A percentile compares a stretch with the other conserved stretches of the same genome.
Conservation (phyloP, 2,113 vertebrate species). For the Notarius quadriscutis region DNA sequence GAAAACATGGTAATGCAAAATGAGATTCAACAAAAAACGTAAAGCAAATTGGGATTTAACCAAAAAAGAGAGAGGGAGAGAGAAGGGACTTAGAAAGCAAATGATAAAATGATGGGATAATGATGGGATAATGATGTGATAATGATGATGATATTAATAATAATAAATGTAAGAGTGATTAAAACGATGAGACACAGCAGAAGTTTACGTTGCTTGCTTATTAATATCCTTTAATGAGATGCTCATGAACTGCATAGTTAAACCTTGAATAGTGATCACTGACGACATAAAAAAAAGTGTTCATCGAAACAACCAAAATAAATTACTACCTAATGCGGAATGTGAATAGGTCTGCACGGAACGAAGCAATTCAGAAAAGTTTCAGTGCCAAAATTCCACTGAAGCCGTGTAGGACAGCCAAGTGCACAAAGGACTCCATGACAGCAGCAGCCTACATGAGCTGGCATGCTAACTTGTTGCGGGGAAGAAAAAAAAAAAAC, state of each 20-base stretch:
- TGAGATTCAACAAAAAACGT: neutral
- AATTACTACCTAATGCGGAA: neutral
- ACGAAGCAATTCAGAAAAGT: neutral
- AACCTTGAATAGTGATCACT: neutral
- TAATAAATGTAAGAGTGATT: constrained; percentile 6
- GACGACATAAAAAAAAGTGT: neutral
- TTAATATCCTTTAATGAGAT: constrained; percentile 4
- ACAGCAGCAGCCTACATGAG: neutral
- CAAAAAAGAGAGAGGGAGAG: neutral
- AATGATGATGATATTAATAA: neutral
- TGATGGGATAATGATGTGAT: constrained; percentile 8
- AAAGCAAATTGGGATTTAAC: neutral
- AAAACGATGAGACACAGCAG: neutral
- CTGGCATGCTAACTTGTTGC: neutral
- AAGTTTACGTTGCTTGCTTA: constrained; percentile 4
- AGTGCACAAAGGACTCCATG: neutral
- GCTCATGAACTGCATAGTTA: neutral
- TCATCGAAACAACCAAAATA: neutral
- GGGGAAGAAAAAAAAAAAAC: neutral
- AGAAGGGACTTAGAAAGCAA: neutral
- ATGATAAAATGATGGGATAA: constrained; percentile 14
- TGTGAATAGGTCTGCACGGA: neutral
- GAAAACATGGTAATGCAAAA: neutral
- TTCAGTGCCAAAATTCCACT: neutral
- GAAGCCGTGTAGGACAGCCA: neutral